These are phyloP conservation scores for Amblyjoppa fuscipennis DNA, from an alignment of 2,888 invertebrate species.

Conservation along the genomic window DNA sequence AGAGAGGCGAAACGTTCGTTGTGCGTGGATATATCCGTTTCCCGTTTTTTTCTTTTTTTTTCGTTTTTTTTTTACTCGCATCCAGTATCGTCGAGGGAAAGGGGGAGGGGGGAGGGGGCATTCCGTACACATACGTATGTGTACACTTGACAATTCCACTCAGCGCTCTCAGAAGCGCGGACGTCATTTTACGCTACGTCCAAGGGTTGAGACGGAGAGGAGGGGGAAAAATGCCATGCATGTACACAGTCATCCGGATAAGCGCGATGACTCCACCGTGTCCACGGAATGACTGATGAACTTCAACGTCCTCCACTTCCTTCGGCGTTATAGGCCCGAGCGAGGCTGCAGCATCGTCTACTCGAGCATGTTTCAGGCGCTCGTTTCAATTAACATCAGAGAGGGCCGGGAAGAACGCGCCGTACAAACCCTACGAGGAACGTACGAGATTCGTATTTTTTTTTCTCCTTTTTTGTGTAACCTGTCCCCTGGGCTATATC, in stretches of 20 bases:
- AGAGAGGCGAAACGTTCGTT: slow-evolving; percentile 42
- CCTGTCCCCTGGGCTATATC: slow-evolving; percentile 59
- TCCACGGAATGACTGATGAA: slow-evolving; percentile 84
- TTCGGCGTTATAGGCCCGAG: slow-evolving; percentile 58
- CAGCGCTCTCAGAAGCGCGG: slow-evolving; percentile 69
- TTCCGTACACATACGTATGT: slow-evolving; percentile 41
- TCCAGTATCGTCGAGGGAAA: slow-evolving; percentile 44
- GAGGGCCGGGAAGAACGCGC: slow-evolving; percentile 29
- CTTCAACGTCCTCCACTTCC: slow-evolving; percentile 78
- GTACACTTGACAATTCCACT: slow-evolving; percentile 63
- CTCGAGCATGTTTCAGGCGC: slow-evolving; percentile 47
- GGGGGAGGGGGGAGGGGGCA: slow-evolving; percentile 15
- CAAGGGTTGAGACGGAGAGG: slow-evolving; percentile 73
- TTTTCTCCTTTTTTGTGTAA: slow-evolving; percentile 30
- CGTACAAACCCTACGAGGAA: slow-evolving; percentile 11
- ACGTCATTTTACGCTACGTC: slow-evolving; percentile 82
- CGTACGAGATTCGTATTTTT: slow-evolving; percentile 50
- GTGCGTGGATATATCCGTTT: slow-evolving; percentile 41
- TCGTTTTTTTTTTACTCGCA: slow-evolving; percentile 21
- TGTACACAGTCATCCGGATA: slow-evolving; percentile 46
- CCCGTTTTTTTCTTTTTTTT: slow-evolving; percentile 29
- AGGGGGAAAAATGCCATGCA: slow-evolving; percentile 69
- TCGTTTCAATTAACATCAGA: slow-evolving; percentile 63
- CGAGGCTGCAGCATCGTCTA: slow-evolving; percentile 11
- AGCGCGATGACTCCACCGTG: slow-evolving; percentile 68